Evolutionary conservation across 2,113 vertebrate species (phyloP), one percentile per base, ranked within the genome.

Genomic region (Hyaena hyaena): DNA sequence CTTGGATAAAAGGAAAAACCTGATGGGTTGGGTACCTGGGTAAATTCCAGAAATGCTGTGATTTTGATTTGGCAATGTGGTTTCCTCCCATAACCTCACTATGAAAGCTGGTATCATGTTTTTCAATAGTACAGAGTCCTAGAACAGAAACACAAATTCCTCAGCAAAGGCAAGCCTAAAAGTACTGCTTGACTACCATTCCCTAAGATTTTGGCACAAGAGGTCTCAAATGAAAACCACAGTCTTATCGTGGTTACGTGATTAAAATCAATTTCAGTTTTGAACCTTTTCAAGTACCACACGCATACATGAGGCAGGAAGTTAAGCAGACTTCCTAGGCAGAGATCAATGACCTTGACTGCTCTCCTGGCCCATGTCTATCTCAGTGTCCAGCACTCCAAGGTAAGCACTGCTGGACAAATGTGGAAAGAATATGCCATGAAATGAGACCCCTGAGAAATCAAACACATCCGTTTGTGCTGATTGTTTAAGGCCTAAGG

Each of bases 191-290:
- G 68, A 76, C 74, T 63, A 23, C 71, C 76, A 63, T 66, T 53
- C 65, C 39, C 58, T 61, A 77, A 68, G 45, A 94, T 91, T 96
- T 89, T 93, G 91, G 73, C 65, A 0, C 50, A 66, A 90, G 33
- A 87, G 35, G 11, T 93, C 74, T 92, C 86, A 93, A 71, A 73
- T 86, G 58, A 87, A 97, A 98, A 96, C 48, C 82, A 88, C 66
- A 84, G 85, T 73, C 73, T 96, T 97, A 96, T 93, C 95, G 1
- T 87, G 48, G 73, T 53, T 93, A n/a, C 24, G 11, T 85, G 79
- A 96, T 85, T 95, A 91, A 97, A 91, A 92, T 87, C 23, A 95
- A 23, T 95, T 95, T 96, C 93, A 66, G 82, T 96, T 95, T 88
- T 94, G 96, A 93, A 80, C 68, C 77, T 93, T 92, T 93, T 80